Base-by-base conservation (phyloP, 2,888 invertebrate species). In the Melikaiella ostensackeni region DNA sequence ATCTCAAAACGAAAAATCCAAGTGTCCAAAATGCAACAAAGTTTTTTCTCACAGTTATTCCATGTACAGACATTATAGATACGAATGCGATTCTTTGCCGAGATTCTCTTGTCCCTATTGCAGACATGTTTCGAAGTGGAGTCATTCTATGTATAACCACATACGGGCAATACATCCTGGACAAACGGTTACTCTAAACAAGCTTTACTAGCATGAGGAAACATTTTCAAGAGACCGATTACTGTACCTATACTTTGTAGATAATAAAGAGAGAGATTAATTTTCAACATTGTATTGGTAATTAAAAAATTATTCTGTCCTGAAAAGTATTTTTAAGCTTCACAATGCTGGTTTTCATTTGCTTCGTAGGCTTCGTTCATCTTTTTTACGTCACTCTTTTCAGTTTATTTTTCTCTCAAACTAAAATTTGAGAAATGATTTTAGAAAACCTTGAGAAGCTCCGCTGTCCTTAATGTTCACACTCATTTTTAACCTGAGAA, bases 41-140 rank as follows among this genome's bases (percentile, higher is more conserved):
- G 84, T 83, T 55, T 91, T 90, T 82, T 88, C 88, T 21, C 89
- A 89, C 79, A 89, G 87, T 80, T 89, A 90, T 80, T 89, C 89
- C 57, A 89, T 91, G 89, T 88, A 89, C 62, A 87, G 89, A n/a
- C 92, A 92, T 86, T 89, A 88, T 77, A 90, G 88, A 84, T 90
- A 90, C 85, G 92, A 92, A 81, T 92, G 92, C 81, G 89, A 90
- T 50, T 86, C 88, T 2, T 79, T 88, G 75, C 91, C 90, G 6
- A 86, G 90, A 38, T 90, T 89, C 79, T 86, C 89, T 78, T 92
- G 92, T 76, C 90, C 90, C 0, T 88, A 89, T 75, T 92, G 92
- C 73, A 85, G 85, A 24, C 88, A 91, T 79, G 83, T 88, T 64
- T 90, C 90, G 81, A 91, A 91, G 75, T 90, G 89, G 88, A 88